Base-by-base conservation (phyloP, 1,140 invertebrate species). In the Oryctes rhinoceros region DNA sequence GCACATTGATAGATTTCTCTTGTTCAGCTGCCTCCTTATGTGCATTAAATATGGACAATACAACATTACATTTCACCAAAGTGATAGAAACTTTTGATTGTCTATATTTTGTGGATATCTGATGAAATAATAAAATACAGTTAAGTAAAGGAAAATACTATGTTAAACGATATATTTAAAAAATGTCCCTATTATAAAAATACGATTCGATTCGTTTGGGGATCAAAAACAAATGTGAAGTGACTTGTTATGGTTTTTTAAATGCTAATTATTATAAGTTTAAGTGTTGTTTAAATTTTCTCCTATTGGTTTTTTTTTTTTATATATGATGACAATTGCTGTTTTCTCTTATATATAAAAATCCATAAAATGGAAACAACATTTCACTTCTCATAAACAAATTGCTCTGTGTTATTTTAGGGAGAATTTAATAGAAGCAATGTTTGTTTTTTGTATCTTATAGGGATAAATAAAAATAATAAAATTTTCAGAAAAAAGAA, bases 391-490 rank as follows among this genome's bases (percentile, higher is more conserved):
- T 77, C 81, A 83, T 83, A 71, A 7, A 71, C 65, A 84, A 62
- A 81, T 85, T 85, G 85, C 85, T 85, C 85, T 86, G 85, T 86
- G 82, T 86, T 85, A 86, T 83, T 84, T 85, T 86, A 86, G 85
- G 85, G 84, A 85, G 81, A 84, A 84, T 82, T 71, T 79, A 82
- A 83, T 84, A 84, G 81, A 85, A 85, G 83, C 84, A 84, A 85
- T 86, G 86, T 86, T 86, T 86, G 86, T 86, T 86, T 86, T 86
- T 86, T 86, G 85, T 86, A 86, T 83, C 83, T 84, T 80, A 84
- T 83, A 83, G 82, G 83, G 81, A 82, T 82, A 82, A 84, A 81
- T 78, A 78, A 78, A 78, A 78, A 78, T 49, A 78, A 78, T 78
- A 78, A 78, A 78, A 78, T 78, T 78, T 78, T 78, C 48, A 78